These are phyloP conservation scores for Epirrhoe tristata DNA, from an alignment of 2,888 invertebrate genomes.

Conservation along the genomic window DNA sequence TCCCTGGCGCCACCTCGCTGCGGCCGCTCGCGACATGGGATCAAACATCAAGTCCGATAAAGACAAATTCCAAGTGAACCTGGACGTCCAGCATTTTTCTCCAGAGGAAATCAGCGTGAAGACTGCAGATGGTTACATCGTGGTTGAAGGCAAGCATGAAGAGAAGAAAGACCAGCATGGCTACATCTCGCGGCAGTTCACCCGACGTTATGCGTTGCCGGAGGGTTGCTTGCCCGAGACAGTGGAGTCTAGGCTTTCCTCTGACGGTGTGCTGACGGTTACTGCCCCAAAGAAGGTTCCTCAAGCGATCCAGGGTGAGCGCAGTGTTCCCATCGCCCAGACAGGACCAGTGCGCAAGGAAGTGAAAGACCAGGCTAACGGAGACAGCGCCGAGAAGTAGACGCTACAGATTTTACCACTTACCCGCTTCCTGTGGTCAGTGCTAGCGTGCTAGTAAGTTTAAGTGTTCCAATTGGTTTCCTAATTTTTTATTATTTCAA, in stretches of 20 bases:
- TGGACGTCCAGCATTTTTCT: slow-evolving; percentile 91
- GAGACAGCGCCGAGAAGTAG: slow-evolving; percentile 58
- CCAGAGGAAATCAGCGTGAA: slow-evolving; percentile 92
- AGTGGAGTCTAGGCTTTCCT: slow-evolving; percentile 89
- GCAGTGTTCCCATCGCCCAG: slow-evolving; percentile 85
- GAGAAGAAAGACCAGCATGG: slow-evolving; percentile 92
- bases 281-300: slow-evolving; percentile 85
- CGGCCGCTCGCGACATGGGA: slow-evolving; percentile 79
- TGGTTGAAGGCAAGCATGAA: slow-evolving; percentile 92
- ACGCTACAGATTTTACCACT: not conserved
- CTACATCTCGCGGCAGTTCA: slow-evolving; percentile 90
- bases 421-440: not conserved
- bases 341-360: slow-evolving; percentile 86
- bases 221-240: slow-evolving; percentile 88
- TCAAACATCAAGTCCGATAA: slow-evolving; percentile 82
- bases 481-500: slow-evolving; percentile 13
- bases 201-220: slow-evolving; percentile 91
- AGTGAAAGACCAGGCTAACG: slow-evolving; percentile 79
- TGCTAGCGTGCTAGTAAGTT: not conserved
- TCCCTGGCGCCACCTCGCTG: slow-evolving; percentile 76
- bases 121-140: slow-evolving; percentile 88
- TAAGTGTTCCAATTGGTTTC: slow-evolving; percentile 10
- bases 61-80: slow-evolving; percentile 83
- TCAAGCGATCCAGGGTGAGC: slow-evolving; percentile 71
- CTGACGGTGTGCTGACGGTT: slow-evolving; percentile 90